These are phyloP conservation scores for Eueides isabella DNA, from an alignment of 1,140 invertebrate species.

Conservation along the genomic window DNA sequence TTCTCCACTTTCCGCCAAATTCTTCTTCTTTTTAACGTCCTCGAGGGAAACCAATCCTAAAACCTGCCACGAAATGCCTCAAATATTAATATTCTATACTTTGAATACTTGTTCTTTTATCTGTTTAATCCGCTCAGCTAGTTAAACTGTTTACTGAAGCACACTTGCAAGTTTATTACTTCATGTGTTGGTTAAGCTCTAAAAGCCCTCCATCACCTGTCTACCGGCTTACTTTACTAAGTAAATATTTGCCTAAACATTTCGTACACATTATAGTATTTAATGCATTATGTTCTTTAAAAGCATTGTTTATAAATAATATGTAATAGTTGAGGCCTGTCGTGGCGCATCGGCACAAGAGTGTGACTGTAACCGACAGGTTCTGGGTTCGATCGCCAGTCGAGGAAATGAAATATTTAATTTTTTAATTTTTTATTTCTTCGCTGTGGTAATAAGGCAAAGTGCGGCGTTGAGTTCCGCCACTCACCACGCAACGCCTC, in stretches of 20 bases:
- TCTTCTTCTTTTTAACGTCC: too few species aligned
- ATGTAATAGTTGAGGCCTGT: not conserved
- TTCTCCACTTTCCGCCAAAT: too few species aligned
- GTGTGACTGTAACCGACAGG: not conserved
- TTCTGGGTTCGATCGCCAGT: not conserved
- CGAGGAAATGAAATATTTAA: not conserved
- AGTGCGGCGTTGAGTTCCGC: not conserved
- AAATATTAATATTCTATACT: too few species aligned
- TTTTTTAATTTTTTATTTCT: not conserved
- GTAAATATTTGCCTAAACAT: not conserved
- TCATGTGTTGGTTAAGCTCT: not conserved
- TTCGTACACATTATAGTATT: not conserved
- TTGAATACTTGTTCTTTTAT: not conserved
- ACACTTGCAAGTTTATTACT: slow-evolving; percentile 4
- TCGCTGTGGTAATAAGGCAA: not conserved
- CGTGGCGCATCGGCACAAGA: not conserved
- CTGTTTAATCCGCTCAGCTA: not conserved
- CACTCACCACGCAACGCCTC: not conserved
- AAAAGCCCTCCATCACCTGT: not conserved
- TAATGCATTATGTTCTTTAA: too few species aligned
- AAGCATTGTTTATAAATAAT: too few species aligned
- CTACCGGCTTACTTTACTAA: not conserved
- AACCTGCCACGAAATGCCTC: too few species aligned
- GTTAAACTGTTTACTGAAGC: not conserved
- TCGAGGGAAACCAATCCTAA: too few species aligned